Evolutionary conservation across 2,888 invertebrate species (phyloP).

Genomic region (Ashinkailepas kermadecensis): DNA sequence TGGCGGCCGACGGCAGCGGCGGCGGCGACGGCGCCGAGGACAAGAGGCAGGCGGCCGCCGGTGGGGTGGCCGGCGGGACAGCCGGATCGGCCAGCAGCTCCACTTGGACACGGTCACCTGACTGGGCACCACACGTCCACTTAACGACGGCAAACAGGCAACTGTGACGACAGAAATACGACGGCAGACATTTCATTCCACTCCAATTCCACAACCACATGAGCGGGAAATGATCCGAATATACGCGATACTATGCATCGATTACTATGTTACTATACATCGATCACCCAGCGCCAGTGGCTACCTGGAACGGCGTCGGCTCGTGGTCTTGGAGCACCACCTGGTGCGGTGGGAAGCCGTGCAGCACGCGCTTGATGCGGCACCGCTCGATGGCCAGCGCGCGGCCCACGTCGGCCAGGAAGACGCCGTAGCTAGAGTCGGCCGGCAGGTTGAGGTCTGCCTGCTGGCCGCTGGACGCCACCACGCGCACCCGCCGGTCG

Average conservation of each 20-base stretch:
- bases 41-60: neutral
- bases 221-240: too few species aligned
- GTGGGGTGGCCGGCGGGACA: neutral
- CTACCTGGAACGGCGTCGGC: neutral
- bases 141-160: too few species aligned
- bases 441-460: neutral
- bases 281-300: neutral
- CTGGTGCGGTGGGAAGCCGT: slow-evolving; percentile 7
- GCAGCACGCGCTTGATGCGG: slow-evolving; percentile 6
- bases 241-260: too few species aligned
- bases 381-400: neutral
- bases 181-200: too few species aligned
- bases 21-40: neutral
- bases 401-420: neutral
- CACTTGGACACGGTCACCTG: neutral
- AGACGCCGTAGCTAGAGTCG: neutral
- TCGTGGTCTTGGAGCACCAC: neutral
- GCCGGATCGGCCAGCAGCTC: neutral
- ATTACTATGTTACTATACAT: too few species aligned
- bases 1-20: neutral
- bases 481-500: neutral
- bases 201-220: too few species aligned
- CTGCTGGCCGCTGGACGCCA: neutral
- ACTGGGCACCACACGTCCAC: neutral
- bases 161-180: too few species aligned